Base-by-base conservation (phyloP, 2,113 vertebrate genomes). In the Tauraco erythrolophus region DNA sequence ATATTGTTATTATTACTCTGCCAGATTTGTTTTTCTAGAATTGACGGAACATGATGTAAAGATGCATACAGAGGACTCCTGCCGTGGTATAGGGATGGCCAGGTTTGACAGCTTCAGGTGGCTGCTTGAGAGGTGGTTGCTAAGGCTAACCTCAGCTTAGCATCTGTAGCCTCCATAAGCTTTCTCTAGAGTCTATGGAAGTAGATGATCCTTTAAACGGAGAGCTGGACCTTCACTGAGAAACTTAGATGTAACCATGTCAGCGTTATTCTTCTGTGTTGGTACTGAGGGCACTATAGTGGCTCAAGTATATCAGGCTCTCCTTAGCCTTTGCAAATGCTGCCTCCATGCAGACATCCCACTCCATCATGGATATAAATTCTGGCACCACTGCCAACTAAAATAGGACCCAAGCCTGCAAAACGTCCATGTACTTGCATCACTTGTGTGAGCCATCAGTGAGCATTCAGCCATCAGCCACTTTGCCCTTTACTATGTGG, bases 181-280 rank as follows among this genome's bases (percentile, higher is more conserved):
- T 70, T 77, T 57, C 60, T 65, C 41, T 31, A 39, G 30, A 45
- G 31, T 4, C 54, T 56, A 6, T 39, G 14, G 27, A 65, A 22
- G 37, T 27, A 76, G 21, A 60, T 27, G 11, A 0, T 69, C 27
- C 35, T 45, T 69, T 61, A 88, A 28, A 46, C 7, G 13, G 22
- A 62, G 35, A 88, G 11, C 23, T 35, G 19, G 31, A n/a, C 23
- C 25, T 22, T 71, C 35, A 15, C 4, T 3, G 4, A 27, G 30
- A 39, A 64, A 4, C 39, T 60, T 22, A 16, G 11, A 14, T 16
- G 11, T 18, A 69, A 6, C 14, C 18, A 9, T 3, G 23, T 10
- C 24, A 70, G n/a, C 68, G 66, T 62, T 33, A 21, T 13, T 54
- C 14, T 78, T 3, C 0, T 16, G 51, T 0, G 0, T 19, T 61